These are phyloP conservation scores for Zoanthus sansibaricus DNA, from an alignment of 92 coral and sea anemone genomes.

Conservation along the genomic window DNA sequence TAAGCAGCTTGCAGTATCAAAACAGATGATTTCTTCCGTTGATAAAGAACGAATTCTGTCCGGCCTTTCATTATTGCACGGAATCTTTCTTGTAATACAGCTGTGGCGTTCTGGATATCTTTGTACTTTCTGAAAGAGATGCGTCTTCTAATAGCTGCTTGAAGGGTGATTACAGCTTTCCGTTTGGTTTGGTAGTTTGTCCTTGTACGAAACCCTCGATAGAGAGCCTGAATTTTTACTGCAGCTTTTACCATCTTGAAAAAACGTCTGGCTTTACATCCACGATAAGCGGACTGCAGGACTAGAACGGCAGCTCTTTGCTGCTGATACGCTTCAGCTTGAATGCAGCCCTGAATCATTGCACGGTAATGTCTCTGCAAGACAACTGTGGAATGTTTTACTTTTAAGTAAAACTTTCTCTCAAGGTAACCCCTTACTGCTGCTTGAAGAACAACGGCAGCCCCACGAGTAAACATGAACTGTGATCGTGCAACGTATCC, in stretches of 20 bases:
- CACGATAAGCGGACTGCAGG: slow-evolving; percentile 62
- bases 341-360: slow-evolving; percentile 18
- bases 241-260: slow-evolving; percentile 62
- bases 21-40: slow-evolving; percentile 49
- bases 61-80: slow-evolving; percentile 41
- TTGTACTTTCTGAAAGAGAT: slow-evolving; percentile 45
- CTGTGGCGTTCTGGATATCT: slow-evolving; percentile 60
- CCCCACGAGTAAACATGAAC: slow-evolving; percentile 44
- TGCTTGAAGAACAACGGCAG: slow-evolving; percentile 69
- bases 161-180: slow-evolving; percentile 61
- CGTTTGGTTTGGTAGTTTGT: slow-evolving; percentile 51
- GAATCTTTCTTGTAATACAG: slow-evolving; percentile 63
- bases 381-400: slow-evolving; percentile 53
- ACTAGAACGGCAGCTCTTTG: slow-evolving; percentile 59
- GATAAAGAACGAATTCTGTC: slow-evolving; percentile 31
- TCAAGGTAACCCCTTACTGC: slow-evolving; percentile 51
- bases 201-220: slow-evolving; percentile 66
- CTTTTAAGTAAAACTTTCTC: slow-evolving; percentile 55
- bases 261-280: slow-evolving; percentile 63
- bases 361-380: slow-evolving; percentile 59
- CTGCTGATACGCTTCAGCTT: slow-evolving; percentile 16
- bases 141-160: slow-evolving; percentile 70
- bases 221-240: slow-evolving; percentile 66
- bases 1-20: slow-evolving; percentile 54
- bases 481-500: slow-evolving; percentile 64